Conservation (phyloP, 2,113 vertebrate genomes). For the Elephas maximus region DNA sequence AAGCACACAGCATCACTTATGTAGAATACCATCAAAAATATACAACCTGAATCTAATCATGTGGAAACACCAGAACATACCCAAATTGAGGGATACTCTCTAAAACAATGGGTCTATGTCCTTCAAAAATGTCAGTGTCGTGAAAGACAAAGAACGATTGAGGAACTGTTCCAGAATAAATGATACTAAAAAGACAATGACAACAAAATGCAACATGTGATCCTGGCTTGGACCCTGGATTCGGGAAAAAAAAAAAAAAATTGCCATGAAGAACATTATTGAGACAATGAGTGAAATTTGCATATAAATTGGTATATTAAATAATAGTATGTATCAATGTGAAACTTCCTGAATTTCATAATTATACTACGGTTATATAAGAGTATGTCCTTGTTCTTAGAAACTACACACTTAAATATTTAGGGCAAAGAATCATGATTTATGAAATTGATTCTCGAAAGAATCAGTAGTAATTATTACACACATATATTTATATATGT, state of each 20-base stretch:
- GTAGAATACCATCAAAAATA: neutral
- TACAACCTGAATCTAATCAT: neutral
- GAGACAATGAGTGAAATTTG: neutral
- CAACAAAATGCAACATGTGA: neutral
- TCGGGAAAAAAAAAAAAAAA: neutral
- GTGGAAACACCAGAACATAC: neutral
- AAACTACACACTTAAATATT: slow-evolving; percentile 25
- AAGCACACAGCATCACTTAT: neutral
- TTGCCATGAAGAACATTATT: neutral
- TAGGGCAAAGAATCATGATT: neutral
- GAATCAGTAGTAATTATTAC: neutral
- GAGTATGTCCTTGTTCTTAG: neutral
- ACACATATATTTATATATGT: neutral
- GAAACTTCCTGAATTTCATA: slow-evolving; percentile 9
- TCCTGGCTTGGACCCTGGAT: neutral
- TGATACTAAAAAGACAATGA: neutral
- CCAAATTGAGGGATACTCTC: neutral
- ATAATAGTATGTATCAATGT: neutral
- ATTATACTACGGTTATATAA: neutral
- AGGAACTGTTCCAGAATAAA: neutral
- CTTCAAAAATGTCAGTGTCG: neutral
- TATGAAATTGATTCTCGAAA: slow-evolving; percentile 9
- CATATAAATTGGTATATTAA: neutral
- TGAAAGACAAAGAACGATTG: neutral
- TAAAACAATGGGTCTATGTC: neutral